These are phyloP conservation scores for Lasioglossum figueresi DNA, from an alignment of 2,888 invertebrate species.

Conservation along the genomic window DNA sequence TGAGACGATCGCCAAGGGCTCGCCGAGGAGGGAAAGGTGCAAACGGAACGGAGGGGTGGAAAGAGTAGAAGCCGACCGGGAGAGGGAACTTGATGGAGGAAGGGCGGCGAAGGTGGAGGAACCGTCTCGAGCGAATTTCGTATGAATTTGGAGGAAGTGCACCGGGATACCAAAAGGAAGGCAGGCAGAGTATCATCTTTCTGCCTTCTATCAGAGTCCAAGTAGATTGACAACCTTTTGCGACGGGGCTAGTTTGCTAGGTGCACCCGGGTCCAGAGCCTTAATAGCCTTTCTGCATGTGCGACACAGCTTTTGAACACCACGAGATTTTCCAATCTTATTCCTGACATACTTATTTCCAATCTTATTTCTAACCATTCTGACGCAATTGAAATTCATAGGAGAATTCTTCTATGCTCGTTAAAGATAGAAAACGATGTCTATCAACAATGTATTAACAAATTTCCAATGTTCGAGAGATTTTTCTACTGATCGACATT, in stretches of 20 bases:
- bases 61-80: conserved; percentile 26
- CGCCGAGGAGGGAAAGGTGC: conserved; percentile 25
- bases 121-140: conserved; percentile 11
- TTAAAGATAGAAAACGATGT: no score
- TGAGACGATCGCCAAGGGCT: conserved; percentile 31
- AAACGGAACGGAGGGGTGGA: conserved; percentile 16
- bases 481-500: not conserved
- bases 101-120: conserved; percentile 23
- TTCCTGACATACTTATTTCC: not conserved
- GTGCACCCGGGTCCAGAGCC: no score
- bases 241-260: not conserved
- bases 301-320: not conserved
- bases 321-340: not conserved
- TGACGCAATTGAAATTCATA: no score
- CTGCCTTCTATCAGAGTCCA: not conserved
- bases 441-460: not conserved
- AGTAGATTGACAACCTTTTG: not conserved
- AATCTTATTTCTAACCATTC: no score
- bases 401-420: no score
- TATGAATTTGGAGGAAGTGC: conserved; percentile 10
- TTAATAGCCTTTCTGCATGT: not conserved
- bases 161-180: not conserved
- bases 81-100: conserved; percentile 28
- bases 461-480: not conserved
- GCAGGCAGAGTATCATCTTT: not conserved